These are phyloP conservation scores for Anarsia innoxiella DNA, from an alignment of 2,888 invertebrate species.

Conservation along the genomic window DNA sequence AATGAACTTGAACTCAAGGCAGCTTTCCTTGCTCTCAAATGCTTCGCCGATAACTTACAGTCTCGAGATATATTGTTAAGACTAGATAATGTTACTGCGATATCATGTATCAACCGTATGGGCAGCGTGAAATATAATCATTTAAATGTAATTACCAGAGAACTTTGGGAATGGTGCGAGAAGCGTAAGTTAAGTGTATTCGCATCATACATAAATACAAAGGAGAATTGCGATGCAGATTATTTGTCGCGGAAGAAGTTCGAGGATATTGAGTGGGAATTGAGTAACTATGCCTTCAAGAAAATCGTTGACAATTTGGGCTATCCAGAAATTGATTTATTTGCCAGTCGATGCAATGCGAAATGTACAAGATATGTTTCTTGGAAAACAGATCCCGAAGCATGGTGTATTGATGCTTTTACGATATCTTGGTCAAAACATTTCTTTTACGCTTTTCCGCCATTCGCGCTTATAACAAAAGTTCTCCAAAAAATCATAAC, in stretches of 20 bases:
- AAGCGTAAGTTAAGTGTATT: constrained; percentile 8
- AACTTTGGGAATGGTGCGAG: constrained; percentile 17
- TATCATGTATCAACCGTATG: constrained; percentile 15
- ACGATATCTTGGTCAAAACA: constrained; percentile 11
- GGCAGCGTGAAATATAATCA: constrained; percentile 12
- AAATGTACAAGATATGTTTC: constrained; percentile 12
- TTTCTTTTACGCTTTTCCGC: constrained; percentile 16
- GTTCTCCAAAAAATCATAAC: constrained; percentile 12
- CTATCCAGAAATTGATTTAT: constrained; percentile 13
- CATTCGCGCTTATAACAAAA: constrained; percentile 11
- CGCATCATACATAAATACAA: constrained; percentile 16
- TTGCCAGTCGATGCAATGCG: constrained; percentile 11
- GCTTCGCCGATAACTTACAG: constrained; percentile 5
- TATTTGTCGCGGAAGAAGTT: constrained; percentile 6
- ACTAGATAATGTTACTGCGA: constrained; percentile 16
- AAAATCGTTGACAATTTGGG: not conserved
- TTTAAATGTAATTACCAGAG: constrained; percentile 9
- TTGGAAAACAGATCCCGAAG: constrained; percentile 14
- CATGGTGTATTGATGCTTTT: constrained; percentile 12
- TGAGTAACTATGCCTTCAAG: constrained; percentile 1
- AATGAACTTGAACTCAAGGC: constrained; percentile 8
- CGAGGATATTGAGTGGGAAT: constrained; percentile 11
- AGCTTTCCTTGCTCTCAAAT: constrained; percentile 6
- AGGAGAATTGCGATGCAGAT: constrained; percentile 16
- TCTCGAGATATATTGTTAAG: constrained; percentile 11